A percentile compares a stretch with the other conserved stretches of the same genome.
phyloP scores from a whole-genome alignment of 2,888 invertebrate species.

The Phlogophora meticulosa region DNA sequence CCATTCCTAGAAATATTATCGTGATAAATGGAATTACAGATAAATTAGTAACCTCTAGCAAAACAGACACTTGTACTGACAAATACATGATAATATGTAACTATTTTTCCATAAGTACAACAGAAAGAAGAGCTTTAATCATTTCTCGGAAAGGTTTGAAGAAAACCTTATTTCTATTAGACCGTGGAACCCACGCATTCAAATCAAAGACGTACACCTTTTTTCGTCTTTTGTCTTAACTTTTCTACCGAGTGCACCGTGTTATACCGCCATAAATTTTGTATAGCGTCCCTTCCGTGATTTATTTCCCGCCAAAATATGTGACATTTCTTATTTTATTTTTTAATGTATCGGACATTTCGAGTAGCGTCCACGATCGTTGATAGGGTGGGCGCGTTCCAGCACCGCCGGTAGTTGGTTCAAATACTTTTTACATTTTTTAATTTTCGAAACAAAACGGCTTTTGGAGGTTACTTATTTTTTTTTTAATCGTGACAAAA shows the following conservation, averaged over 20 bases:
- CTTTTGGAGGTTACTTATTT: constrained; percentile 77
- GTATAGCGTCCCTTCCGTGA: constrained; percentile 87
- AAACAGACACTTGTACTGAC: too few species aligned
- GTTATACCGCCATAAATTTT: constrained; percentile 88
- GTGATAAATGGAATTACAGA: neutral
- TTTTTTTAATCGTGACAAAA: constrained; percentile 79
- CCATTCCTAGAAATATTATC: neutral
- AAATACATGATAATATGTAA: too few species aligned
- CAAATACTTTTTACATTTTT: constrained; percentile 79
- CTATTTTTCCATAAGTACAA: neutral
- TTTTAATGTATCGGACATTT: constrained; percentile 86
- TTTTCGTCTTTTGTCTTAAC: constrained; percentile 78
- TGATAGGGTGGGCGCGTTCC: constrained; percentile 87
- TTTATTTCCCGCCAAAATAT: constrained; percentile 91
- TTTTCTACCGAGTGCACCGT: constrained; percentile 81
- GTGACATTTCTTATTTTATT: constrained; percentile 81
- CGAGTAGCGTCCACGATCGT: constrained; percentile 89
- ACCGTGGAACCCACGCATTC: constrained; percentile 57
- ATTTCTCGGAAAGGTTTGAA: constrained; percentile 3
- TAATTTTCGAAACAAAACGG: constrained; percentile 81
- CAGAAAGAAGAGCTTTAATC: neutral
- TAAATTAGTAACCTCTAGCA: too few species aligned
- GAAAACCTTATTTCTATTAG: constrained; percentile 37
- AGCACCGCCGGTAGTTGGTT: constrained; percentile 87
- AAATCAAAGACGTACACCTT: constrained; percentile 53